Evolutionary conservation across 2,888 invertebrate genomes (phyloP).

Genomic region (Pseudanteris insignis): DNA sequence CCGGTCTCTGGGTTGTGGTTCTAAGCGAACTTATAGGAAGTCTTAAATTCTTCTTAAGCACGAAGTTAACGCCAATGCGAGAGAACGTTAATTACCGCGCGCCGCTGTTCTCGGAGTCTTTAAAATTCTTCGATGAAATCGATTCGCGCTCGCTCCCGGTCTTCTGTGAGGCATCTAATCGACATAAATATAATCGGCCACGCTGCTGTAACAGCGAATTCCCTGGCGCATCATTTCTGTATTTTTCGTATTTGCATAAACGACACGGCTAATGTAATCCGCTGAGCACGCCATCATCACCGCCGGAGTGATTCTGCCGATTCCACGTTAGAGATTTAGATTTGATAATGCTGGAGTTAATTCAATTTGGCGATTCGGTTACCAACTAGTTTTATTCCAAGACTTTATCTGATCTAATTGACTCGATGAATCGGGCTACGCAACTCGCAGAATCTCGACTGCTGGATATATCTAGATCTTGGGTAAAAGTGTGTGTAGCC

Average conservation of each 20-base stretch:
- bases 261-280: no score
- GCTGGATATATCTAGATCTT: no score
- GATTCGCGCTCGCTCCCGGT: slow-evolving; percentile 45
- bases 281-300: no score
- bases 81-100: slow-evolving; percentile 42
- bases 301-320: no score
- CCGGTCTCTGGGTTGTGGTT: slow-evolving; percentile 23
- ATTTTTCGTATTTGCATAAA: slow-evolving; percentile 30
- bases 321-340: no score
- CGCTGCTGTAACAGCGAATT: slow-evolving; percentile 17
- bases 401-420: no score
- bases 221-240: slow-evolving; percentile 22
- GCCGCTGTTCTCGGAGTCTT: slow-evolving; percentile 42
- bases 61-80: slow-evolving; percentile 43
- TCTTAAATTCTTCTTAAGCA: slow-evolving; percentile 41
- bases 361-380: no score
- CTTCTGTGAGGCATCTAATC: slow-evolving; percentile 40
- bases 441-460: no score
- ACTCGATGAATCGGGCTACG: no score
- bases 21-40: slow-evolving; percentile 41
- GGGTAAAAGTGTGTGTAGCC: no score
- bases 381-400: no score
- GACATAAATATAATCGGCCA: slow-evolving; percentile 27
- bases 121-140: slow-evolving; percentile 44
- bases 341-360: no score